phyloP scores from a whole-genome alignment of 2,113 vertebrate genomes.

The Lophochroa leadbeateri region DNA sequence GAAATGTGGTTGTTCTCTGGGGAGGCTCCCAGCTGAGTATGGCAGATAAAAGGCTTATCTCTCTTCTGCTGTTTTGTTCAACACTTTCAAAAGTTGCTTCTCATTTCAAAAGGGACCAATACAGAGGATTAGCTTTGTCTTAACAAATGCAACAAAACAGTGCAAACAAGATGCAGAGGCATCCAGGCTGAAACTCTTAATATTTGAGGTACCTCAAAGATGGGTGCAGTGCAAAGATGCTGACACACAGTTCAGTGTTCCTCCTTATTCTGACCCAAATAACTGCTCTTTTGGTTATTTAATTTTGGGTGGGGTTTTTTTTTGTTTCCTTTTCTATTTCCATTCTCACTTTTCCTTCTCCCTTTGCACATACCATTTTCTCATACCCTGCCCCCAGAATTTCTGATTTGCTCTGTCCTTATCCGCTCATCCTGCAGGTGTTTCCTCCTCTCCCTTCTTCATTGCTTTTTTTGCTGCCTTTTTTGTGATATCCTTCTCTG shows the following conservation, averaged over 20 bases:
- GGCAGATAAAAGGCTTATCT: constrained; percentile 37
- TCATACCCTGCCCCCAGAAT: background rate
- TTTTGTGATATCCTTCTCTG: background rate
- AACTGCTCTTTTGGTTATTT: background rate
- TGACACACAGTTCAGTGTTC: background rate
- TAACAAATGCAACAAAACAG: background rate
- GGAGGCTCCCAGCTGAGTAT: background rate
- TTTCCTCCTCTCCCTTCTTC: background rate
- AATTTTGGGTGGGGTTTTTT: background rate
- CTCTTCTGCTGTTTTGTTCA: background rate
- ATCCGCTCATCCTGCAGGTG: background rate
- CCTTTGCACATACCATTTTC: background rate
- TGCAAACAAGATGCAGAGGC: background rate
- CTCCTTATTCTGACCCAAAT: background rate
- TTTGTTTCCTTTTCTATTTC: background rate
- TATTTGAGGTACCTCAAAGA: background rate
- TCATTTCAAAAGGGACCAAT: background rate
- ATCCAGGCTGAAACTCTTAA: background rate
- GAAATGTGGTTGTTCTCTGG: background rate
- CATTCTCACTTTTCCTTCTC: background rate
- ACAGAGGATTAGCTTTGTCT: constrained; percentile 17
- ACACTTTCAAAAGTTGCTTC: background rate
- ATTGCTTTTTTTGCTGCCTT: background rate
- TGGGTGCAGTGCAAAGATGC: background rate
- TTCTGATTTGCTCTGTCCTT: background rate